These are phyloP conservation scores for Leptinotarsa lineolata DNA, from an alignment of 1,140 invertebrate genomes.

Conservation along the genomic window DNA sequence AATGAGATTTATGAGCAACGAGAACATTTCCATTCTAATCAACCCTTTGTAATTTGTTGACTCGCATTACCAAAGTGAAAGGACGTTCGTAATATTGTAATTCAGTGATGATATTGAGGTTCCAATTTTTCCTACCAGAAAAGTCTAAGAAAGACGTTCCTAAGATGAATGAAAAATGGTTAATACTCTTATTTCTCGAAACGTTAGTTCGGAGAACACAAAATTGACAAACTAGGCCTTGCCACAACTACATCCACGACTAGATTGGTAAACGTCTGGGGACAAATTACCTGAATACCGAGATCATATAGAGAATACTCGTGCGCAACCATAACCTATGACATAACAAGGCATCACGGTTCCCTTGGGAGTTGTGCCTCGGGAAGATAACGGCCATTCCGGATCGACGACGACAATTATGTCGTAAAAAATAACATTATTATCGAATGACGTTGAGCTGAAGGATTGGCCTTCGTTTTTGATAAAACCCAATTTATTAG, in stretches of 20 bases:
- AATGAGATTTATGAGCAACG: too few species aligned
- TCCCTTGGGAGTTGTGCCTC: slow-evolving; percentile 22
- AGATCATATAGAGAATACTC: neutral
- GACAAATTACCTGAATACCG: slow-evolving; percentile 14
- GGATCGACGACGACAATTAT: slow-evolving; percentile 32
- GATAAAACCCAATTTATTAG: neutral
- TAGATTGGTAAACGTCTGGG: neutral
- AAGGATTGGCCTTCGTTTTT: slow-evolving; percentile 8
- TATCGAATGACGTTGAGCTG: slow-evolving; percentile 18
- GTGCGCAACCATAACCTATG: slow-evolving; percentile 29
- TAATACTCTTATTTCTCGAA: too few species aligned
- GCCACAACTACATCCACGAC: neutral
- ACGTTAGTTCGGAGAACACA: too few species aligned
- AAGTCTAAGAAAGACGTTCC: too few species aligned
- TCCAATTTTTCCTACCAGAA: too few species aligned
- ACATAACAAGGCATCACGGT: slow-evolving; percentile 33
- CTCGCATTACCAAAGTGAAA: too few species aligned
- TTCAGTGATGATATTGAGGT: too few species aligned
- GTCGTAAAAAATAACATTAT: slow-evolving; percentile 39
- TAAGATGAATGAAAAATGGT: too few species aligned
- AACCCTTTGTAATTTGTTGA: too few species aligned
- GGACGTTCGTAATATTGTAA: too few species aligned
- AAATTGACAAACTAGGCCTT: too few species aligned
- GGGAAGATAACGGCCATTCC: slow-evolving; percentile 28
- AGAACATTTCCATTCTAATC: too few species aligned